phyloP scores from a whole-genome alignment of 2,113 vertebrate species.

The Delphinapterus leucas region DNA sequence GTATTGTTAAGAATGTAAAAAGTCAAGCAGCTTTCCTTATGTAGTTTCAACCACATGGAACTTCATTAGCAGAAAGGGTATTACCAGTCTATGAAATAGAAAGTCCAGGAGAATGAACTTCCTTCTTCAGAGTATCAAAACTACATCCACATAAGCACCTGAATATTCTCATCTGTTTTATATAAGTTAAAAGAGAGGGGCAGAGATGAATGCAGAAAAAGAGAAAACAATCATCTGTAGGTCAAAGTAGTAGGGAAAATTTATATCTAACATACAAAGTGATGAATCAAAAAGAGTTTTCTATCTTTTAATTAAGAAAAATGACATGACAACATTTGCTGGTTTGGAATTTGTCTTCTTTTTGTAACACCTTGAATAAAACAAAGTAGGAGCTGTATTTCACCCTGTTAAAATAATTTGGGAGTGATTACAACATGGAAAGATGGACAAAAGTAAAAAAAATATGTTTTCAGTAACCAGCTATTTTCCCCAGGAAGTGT shows the following conservation, averaged over 20 bases:
- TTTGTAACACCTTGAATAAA: background rate
- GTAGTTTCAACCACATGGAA: background rate
- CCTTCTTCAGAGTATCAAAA: background rate
- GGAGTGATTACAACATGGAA: background rate
- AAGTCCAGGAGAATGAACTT: slow-evolving; percentile 26
- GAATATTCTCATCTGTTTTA: background rate
- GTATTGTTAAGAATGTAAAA: background rate
- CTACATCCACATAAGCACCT: background rate
- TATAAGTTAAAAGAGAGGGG: background rate
- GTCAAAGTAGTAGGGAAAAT: background rate
- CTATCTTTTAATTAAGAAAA: background rate
- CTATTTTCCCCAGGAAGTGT: background rate
- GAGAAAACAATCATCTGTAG: background rate
- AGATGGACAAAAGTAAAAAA: background rate
- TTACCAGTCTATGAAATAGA: slow-evolving; percentile 11
- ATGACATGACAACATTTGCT: background rate
- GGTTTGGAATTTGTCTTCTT: background rate
- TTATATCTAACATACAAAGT: background rate
- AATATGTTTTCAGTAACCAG: background rate
- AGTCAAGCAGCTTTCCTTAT: background rate
- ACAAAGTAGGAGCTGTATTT: background rate
- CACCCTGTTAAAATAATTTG: background rate
- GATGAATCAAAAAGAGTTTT: background rate
- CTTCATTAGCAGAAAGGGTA: background rate
- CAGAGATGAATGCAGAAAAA: background rate